phyloP scores from a whole-genome alignment of 1,140 invertebrate genomes.

The Cydia strobilella region DNA sequence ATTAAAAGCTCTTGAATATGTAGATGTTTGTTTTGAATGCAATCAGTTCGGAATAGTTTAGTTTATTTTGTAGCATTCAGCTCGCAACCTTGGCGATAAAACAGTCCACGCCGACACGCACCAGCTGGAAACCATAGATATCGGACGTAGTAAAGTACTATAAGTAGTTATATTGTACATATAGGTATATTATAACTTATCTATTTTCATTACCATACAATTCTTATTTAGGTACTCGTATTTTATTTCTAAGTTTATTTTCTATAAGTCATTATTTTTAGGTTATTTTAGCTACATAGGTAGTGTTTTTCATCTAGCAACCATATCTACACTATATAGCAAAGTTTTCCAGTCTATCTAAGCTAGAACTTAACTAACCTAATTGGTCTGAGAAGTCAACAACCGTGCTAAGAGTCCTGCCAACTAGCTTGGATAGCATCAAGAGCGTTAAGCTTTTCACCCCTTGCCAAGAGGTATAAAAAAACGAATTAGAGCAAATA shows the following conservation, averaged over 20 bases:
- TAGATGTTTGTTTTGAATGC: slow-evolving; percentile 1
- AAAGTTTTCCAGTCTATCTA: neutral
- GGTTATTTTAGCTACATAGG: too few relatives aligned
- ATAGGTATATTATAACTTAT: too few relatives aligned
- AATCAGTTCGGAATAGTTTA: slow-evolving; percentile 7
- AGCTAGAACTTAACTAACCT: neutral
- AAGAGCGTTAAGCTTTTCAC: slow-evolving; percentile 10
- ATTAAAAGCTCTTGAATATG: slow-evolving; percentile 8
- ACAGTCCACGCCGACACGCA: neutral
- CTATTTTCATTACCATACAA: too few relatives aligned
- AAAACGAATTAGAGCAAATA: neutral
- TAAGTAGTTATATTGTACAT: too few relatives aligned
- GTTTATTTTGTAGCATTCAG: neutral
- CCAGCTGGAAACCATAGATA: neutral
- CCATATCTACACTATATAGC: neutral
- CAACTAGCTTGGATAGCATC: neutral
- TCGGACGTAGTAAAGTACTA: too few relatives aligned
- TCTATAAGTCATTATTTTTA: too few relatives aligned
- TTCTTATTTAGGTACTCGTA: too few relatives aligned
- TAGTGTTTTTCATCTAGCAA: neutral
- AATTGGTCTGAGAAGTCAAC: slow-evolving; percentile 17
- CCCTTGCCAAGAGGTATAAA: neutral
- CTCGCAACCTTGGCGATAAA: slow-evolving; percentile 3
- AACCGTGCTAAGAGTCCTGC: neutral
- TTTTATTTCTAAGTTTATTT: too few relatives aligned